Conservation (phyloP, 2,797 vertebrate genomes). For the Acanthiza pusilla region DNA sequence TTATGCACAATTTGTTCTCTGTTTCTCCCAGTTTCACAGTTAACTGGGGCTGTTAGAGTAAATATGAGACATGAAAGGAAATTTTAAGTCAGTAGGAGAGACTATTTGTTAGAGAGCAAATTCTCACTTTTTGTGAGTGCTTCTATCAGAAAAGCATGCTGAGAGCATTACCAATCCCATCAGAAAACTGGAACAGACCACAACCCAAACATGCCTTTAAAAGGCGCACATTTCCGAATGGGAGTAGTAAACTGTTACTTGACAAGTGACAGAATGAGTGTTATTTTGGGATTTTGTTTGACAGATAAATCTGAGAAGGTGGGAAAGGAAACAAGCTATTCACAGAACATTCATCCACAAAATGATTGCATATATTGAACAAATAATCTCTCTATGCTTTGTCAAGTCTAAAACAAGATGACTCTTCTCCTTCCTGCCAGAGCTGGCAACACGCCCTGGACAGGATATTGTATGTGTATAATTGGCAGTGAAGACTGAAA, state of each 20-base stretch:
- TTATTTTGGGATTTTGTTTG: not conserved
- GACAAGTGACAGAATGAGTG: not conserved
- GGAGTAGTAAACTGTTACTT: not conserved
- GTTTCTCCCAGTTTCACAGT: not conserved
- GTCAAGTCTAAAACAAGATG: conserved; percentile 16
- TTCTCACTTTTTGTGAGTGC: not conserved
- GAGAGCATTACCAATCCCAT: not conserved
- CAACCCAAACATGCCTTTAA: not conserved
- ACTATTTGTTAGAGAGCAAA: not conserved
- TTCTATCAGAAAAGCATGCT: not conserved
- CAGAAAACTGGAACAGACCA: not conserved
- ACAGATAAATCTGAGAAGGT: not conserved
- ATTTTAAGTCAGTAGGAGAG: not conserved
- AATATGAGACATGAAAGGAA: not conserved
- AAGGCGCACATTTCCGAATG: not conserved
- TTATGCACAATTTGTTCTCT: not conserved
- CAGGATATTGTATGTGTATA: not conserved
- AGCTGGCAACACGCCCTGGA: not conserved
- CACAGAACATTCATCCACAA: not conserved
- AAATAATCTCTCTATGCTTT: conserved; percentile 7
- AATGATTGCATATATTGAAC: not conserved
- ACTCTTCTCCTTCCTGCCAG: conserved; percentile 3
- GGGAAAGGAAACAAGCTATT: conserved; percentile 18
- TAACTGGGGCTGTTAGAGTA: not conserved
- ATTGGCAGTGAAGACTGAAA: not conserved